phyloP scores from a whole-genome alignment of 64 coral and sea anemone genomes.

The Pachyseris speciosa region DNA sequence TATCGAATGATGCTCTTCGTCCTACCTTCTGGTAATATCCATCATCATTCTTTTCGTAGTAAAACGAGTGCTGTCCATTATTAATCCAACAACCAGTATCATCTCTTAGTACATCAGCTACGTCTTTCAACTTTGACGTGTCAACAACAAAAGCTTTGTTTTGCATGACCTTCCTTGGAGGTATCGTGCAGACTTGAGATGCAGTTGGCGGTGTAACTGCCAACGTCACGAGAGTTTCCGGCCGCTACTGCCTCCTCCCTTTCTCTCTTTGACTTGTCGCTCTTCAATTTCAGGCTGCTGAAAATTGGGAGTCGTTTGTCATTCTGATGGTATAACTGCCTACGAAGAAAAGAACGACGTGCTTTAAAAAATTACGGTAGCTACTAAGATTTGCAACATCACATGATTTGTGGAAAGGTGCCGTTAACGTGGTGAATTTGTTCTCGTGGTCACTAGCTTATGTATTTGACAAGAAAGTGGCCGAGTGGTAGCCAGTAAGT shows the following conservation, averaged over 20 bases:
- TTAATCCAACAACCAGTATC: constrained; percentile 32
- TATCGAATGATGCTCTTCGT: constrained; percentile 9
- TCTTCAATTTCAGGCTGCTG: constrained; percentile 2
- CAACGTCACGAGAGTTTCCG: constrained; percentile 17
- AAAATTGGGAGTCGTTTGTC: constrained; percentile 19
- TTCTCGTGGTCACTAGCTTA: not conserved
- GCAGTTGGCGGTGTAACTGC: not conserved
- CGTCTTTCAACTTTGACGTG: constrained; percentile 16
- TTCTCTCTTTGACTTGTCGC: not conserved
- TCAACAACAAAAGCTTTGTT: constrained; percentile 31
- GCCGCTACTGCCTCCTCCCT: not conserved
- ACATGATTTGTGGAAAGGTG: not conserved
- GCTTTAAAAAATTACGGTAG: not conserved
- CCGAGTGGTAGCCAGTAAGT: not conserved
- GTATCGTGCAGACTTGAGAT: constrained; percentile 9
- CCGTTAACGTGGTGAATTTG: not conserved
- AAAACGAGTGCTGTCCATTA: constrained; percentile 20
- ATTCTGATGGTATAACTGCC: constrained; percentile 21
- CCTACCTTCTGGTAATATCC: constrained; percentile 14
- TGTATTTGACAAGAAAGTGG: not conserved
- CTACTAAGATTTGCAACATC: not conserved
- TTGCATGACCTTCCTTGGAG: constrained; percentile 26
- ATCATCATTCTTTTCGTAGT: constrained; percentile 24
- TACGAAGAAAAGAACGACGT: not conserved
- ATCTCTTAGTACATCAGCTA: constrained; percentile 20